phyloP scores from a whole-genome alignment of 2,113 vertebrate genomes.

The Cyprinodon tularosa region DNA sequence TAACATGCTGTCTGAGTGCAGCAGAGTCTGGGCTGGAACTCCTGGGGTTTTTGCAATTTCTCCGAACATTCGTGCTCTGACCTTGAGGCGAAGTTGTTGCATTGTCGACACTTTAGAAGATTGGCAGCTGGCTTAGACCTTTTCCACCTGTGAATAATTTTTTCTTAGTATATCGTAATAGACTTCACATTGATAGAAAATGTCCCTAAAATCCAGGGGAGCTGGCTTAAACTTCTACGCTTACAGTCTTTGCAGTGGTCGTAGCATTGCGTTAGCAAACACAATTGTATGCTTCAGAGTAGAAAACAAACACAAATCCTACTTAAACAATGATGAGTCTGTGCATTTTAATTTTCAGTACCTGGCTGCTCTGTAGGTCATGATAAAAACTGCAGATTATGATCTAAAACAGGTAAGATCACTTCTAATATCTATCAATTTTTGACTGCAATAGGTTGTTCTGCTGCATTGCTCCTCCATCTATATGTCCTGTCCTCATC shows the following conservation, averaged over 20 bases:
- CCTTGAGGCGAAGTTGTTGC: neutral
- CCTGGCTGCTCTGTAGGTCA: too few relatives aligned
- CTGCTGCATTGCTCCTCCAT: conserved; percentile 7
- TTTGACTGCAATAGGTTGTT: neutral
- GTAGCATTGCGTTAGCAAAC: neutral
- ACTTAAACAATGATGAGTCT: neutral
- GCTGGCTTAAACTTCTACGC: neutral
- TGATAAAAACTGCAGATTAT: neutral
- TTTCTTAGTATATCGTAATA: neutral
- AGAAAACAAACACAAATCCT: neutral
- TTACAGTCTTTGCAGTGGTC: neutral
- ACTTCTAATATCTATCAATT: neutral
- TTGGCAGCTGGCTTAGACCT: neutral
- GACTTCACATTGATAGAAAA: neutral
- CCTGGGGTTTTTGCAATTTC: neutral
- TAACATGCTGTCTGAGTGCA: neutral
- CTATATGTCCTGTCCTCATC: conserved; percentile 50
- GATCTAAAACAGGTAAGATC: neutral
- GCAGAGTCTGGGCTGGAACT: neutral
- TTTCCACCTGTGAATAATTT: neutral
- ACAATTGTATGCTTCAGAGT: neutral
- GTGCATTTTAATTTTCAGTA: too few relatives aligned
- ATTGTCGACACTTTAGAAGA: neutral
- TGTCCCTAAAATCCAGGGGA: neutral
- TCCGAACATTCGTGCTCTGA: neutral